Conservation (phyloP, 2,888 invertebrate genomes). For the Eremobia ochroleuca region DNA sequence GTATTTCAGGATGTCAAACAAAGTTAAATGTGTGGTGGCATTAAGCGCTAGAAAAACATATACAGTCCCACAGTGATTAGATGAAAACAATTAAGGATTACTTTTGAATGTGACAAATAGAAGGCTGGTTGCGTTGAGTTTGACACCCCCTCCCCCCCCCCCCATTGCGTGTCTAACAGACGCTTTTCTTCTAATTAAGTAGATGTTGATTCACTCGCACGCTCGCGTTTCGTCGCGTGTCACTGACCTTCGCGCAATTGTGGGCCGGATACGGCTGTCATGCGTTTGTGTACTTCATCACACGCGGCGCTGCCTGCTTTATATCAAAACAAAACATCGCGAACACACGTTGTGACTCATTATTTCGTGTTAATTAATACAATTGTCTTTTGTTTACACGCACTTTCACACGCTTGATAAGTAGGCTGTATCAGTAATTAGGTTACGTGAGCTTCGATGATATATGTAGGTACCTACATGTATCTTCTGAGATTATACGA, state of each 20-base stretch:
- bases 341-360: conserved; percentile 61
- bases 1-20: conserved; percentile 10
- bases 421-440: conserved; percentile 38
- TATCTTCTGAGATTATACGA: conserved; percentile 19
- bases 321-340: conserved; percentile 75
- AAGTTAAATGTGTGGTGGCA: conserved; percentile 7
- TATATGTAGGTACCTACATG: too few relatives aligned
- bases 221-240: conserved; percentile 74
- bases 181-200: conserved; percentile 79
- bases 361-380: conserved; percentile 63
- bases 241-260: conserved; percentile 85
- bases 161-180: conserved; percentile 53
- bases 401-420: conserved; percentile 53
- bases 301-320: conserved; percentile 76
- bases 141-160: conserved; percentile 9
- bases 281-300: conserved; percentile 78
- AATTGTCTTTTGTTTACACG: conserved; percentile 50
- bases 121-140: conserved; percentile 11
- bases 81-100: conserved; percentile 26
- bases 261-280: conserved; percentile 79
- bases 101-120: conserved; percentile 30
- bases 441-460: conserved; percentile 42
- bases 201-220: conserved; percentile 78
- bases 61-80: not conserved
- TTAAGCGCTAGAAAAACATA: conserved; percentile 24